Evolutionary conservation across 92 coral and sea anemone genomes (phyloP).

Genomic region (Bergia puertoricense): DNA sequence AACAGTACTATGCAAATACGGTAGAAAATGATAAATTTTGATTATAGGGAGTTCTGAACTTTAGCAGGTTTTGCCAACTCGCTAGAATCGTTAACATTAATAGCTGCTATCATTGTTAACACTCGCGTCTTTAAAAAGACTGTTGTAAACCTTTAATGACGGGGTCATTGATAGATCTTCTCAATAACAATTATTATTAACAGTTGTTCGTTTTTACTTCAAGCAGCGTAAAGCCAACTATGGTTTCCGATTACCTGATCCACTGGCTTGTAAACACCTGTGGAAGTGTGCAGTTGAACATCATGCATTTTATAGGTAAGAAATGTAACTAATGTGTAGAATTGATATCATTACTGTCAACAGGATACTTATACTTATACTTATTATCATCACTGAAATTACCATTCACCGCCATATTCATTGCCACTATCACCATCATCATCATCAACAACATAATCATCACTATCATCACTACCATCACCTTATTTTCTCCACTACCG

Average conservation of each 20-base stretch:
- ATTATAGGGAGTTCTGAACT: too few relatives aligned
- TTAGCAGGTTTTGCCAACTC: too few relatives aligned
- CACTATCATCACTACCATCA: background rate
- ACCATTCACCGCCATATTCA: background rate
- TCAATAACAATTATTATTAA: background rate
- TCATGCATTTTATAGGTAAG: conserved; percentile 94
- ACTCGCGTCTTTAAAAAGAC: background rate
- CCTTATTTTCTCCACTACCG: background rate
- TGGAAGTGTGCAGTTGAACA: conserved; percentile 99
- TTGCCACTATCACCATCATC: background rate
- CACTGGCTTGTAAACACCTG: conserved; percentile 95
- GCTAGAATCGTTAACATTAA: too few relatives aligned
- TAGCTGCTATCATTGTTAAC: background rate
- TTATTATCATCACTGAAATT: background rate
- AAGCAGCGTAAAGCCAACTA: conserved; percentile 94
- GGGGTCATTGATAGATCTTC: background rate
- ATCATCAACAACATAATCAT: background rate
- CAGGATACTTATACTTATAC: background rate
- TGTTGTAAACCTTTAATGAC: background rate
- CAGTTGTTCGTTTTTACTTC: background rate
- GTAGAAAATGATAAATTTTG: too few relatives aligned
- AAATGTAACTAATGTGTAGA: background rate
- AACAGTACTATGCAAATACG: too few relatives aligned
- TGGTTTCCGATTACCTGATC: conserved; percentile 97
- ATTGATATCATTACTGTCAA: background rate